Percentiles rank a stretch among this genome's conserved stretches.
Conservation (phyloP, 2,888 invertebrate species). For the Apeira syringaria region DNA sequence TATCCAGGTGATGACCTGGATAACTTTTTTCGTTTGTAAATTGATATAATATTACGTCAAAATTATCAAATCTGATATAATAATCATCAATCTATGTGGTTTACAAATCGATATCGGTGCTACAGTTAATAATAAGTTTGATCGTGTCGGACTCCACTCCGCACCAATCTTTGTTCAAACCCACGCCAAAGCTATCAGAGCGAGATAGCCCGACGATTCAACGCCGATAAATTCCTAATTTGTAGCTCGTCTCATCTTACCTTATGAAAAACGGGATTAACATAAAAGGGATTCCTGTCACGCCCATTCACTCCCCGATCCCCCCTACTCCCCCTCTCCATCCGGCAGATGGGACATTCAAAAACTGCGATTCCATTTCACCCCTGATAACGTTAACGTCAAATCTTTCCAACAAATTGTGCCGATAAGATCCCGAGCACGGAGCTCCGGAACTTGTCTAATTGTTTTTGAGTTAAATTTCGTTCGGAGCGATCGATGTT, state of each 20-base stretch:
- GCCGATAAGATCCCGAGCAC: slow-evolving; percentile 40
- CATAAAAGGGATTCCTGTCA: slow-evolving; percentile 22
- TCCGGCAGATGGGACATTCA: slow-evolving; percentile 19
- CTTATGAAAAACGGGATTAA: slow-evolving; percentile 30
- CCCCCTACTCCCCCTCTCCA: background rate
- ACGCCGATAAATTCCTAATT: slow-evolving; percentile 23
- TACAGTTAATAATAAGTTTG: too few species aligned
- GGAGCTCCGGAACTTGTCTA: slow-evolving; percentile 31
- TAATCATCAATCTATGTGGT: too few species aligned
- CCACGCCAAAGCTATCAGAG: slow-evolving; percentile 16
- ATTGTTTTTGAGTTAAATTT: slow-evolving; percentile 33
- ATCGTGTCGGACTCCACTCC: background rate
- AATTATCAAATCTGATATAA: too few species aligned
- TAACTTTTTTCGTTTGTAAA: too few species aligned
- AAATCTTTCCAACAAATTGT: slow-evolving; percentile 44
- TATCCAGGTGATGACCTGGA: too few species aligned
- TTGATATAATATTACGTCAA: too few species aligned
- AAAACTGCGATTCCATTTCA: slow-evolving; percentile 24
- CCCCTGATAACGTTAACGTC: slow-evolving; percentile 38
- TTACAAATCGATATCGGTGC: too few species aligned
- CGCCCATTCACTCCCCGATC: slow-evolving; percentile 4
- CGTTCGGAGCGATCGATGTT: slow-evolving; percentile 19
- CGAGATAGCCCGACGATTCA: slow-evolving; percentile 11
- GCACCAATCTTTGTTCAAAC: slow-evolving; percentile 1
- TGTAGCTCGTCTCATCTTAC: slow-evolving; percentile 18